Evolutionary conservation across 2,888 invertebrate genomes (phyloP).

Genomic region (Empis livida): DNA sequence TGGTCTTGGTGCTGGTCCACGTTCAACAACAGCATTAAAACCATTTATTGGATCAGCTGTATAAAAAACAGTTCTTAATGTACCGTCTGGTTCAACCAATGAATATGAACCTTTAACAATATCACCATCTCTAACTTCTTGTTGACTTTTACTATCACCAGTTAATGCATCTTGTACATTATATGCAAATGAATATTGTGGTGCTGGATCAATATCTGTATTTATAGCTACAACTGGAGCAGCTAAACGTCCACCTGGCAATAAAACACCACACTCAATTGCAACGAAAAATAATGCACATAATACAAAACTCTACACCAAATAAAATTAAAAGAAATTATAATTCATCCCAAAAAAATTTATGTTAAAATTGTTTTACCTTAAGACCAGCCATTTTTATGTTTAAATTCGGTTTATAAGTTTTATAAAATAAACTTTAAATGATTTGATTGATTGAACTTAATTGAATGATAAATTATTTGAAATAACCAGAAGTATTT

Average conservation of each 20-base stretch:
- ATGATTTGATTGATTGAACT: not conserved
- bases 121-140: constrained; percentile 45
- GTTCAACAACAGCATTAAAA: constrained; percentile 41
- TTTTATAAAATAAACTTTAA: not conserved
- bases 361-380: not conserved
- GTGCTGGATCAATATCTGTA: constrained; percentile 28
- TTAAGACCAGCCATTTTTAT: not conserved
- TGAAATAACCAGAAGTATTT: not conserved
- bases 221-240: constrained; percentile 18
- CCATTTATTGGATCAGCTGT: constrained; percentile 29
- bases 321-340: not conserved
- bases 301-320: not conserved
- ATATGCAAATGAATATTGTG: constrained; percentile 55
- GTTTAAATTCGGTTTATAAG: not conserved
- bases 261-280: not conserved
- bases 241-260: constrained; percentile 13
- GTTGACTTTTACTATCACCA: constrained; percentile 44
- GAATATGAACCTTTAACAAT: constrained; percentile 40
- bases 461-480: not conserved
- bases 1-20: constrained; percentile 37
- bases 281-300: not conserved
- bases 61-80: constrained; percentile 26
- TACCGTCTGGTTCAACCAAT: constrained; percentile 28
- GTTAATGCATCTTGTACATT: constrained; percentile 54
- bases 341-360: not conserved